Evolutionary conservation across 2,888 invertebrate species (phyloP), one percentile per base, ranked within the genome.

Genomic region (Chesias legatella): DNA sequence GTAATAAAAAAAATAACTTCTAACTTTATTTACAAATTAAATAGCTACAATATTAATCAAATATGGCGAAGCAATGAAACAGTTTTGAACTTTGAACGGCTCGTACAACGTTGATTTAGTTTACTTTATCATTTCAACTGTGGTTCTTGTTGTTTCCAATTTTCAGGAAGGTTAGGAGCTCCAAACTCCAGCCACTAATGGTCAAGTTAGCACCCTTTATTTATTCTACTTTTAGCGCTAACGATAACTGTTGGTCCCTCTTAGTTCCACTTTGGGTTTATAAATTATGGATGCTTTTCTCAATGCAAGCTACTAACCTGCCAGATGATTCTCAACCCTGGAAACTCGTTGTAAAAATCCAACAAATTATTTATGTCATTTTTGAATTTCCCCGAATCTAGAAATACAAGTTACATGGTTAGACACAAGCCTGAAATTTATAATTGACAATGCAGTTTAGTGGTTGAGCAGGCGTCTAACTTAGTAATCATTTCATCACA

Each of bases 231-330:
- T 56, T 57, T 54, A 43, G 33, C 33, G 22, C 53, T 65, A 55
- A 60, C 42, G 53, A 53, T 58, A 64, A 62, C 58, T 61, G 48
- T 51, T 53, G 56, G 52, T 53, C 56, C 58, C 56, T 58, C 63
- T 69, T 53, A 58, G 52, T 53, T 56, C 56, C 58, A 61, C 63
- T 70, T 52, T 42, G 42, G 33, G 46, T 45, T 60, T 37, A 56
- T 67, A 59, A 63, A 63, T 67, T 57, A 64, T 51, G 5, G 5
- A 17, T 17, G 13, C 2, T 17, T 17, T 17, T 2, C 13, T 17
- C 38, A 20, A 28, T 31, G 25, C 27, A 48, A 43, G 40, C 50
- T 50, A 43, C 50, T 48, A 22, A 43, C 13, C 3, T 17, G 13
- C 13, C 3, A 17, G 13, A 17, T 17, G 13, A 17, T 17, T 2